phyloP scores from a whole-genome alignment of 1,140 invertebrate genomes.

The Eurosta solidaginis region DNA sequence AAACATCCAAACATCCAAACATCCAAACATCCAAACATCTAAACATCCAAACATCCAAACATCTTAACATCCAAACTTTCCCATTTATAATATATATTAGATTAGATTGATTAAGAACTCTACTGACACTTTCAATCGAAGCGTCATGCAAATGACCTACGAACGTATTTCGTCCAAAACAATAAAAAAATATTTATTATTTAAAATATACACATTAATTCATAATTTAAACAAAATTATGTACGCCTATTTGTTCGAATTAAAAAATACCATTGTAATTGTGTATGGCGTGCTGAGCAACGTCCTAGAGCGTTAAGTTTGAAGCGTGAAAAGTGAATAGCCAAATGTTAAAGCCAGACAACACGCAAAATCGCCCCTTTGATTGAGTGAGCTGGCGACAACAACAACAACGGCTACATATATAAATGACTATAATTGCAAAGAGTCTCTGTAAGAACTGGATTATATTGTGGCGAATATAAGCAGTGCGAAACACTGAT shows the following conservation, averaged over 20 bases:
- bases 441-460: background rate
- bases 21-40: too few species aligned
- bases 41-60: too few species aligned
- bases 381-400: background rate
- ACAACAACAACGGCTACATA: background rate
- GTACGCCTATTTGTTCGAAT: slow-evolving; percentile 9
- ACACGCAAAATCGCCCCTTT: background rate
- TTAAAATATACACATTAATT: background rate
- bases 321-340: background rate
- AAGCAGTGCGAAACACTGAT: too few species aligned
- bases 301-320: background rate
- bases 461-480: too few species aligned
- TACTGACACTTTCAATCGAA: background rate
- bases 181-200: background rate
- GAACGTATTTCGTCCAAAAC: background rate
- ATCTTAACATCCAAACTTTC: too few species aligned
- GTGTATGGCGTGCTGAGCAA: background rate
- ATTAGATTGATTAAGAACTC: background rate
- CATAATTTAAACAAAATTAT: slow-evolving; percentile 25
- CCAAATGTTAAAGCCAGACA: background rate
- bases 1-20: too few species aligned
- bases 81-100: too few species aligned
- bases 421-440: background rate
- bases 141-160: background rate
- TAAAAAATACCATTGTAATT: slow-evolving; percentile 12